These are phyloP conservation scores for Danio albolineatus DNA, from an alignment of 2,797 vertebrate species.

Conservation along the genomic window DNA sequence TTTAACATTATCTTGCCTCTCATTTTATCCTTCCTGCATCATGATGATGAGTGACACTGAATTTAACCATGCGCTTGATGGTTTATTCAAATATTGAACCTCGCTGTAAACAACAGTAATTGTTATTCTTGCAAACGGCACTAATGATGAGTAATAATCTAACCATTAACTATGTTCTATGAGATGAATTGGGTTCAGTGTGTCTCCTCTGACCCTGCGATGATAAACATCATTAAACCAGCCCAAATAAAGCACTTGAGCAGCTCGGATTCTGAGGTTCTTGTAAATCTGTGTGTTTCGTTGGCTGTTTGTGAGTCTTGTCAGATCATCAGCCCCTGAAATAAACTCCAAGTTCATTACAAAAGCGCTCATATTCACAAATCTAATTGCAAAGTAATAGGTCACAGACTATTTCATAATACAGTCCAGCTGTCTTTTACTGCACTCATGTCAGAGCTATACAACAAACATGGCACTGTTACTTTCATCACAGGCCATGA, in stretches of 20 bases:
- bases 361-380: constrained; percentile 58
- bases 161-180: not conserved
- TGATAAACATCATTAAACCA: constrained; percentile 44
- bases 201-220: constrained; percentile 50
- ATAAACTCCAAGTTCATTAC: constrained; percentile 60
- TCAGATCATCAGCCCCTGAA: constrained; percentile 40
- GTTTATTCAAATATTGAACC: constrained; percentile 1
- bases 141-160: not conserved
- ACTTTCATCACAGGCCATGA: constrained; percentile 36
- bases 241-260: constrained; percentile 2
- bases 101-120: not conserved
- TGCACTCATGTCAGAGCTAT: constrained; percentile 46
- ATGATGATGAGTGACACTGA: not conserved
- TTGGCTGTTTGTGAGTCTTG: constrained; percentile 53
- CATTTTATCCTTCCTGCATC: not conserved
- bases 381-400: constrained; percentile 64
- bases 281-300: constrained; percentile 40
- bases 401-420: constrained; percentile 64
- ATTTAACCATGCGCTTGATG: not conserved
- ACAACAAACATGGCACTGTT: constrained; percentile 46
- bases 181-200: constrained; percentile 15
- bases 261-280: constrained; percentile 16
- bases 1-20: not conserved
- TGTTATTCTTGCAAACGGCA: not conserved
- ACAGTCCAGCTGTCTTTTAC: constrained; percentile 63